Percentiles rank a stretch among this genome's conserved stretches.
Conservation (phyloP, 2,888 invertebrate species). For the Tuberolachnus salignus region DNA sequence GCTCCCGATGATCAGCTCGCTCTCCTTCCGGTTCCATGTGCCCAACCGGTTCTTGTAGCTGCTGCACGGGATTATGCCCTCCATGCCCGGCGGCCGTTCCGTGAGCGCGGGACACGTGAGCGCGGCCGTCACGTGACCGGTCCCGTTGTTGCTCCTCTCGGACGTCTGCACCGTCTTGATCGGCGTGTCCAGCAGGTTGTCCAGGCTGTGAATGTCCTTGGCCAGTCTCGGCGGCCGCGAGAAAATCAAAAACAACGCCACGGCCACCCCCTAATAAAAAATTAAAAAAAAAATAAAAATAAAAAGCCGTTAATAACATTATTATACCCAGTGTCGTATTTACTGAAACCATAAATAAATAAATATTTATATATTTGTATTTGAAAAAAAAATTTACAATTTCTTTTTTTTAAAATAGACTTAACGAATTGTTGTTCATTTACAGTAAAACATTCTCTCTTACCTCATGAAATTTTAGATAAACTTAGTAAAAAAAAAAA, state of each 20-base stretch:
- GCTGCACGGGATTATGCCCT: slow-evolving; percentile 77
- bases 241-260: slow-evolving; percentile 63
- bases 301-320: too few relatives aligned
- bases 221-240: slow-evolving; percentile 62
- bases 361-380: too few relatives aligned
- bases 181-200: slow-evolving; percentile 60
- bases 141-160: slow-evolving; percentile 47
- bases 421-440: too few relatives aligned
- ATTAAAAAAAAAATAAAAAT: too few relatives aligned
- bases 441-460: too few relatives aligned
- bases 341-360: too few relatives aligned
- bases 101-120: slow-evolving; percentile 59
- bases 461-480: too few relatives aligned
- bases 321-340: too few relatives aligned
- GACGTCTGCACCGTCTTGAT: slow-evolving; percentile 49
- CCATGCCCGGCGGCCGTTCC: slow-evolving; percentile 76
- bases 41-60: slow-evolving; percentile 72
- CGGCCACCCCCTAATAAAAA: slow-evolving; percentile 62
- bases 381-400: too few relatives aligned
- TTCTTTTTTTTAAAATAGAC: too few relatives aligned
- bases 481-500: too few relatives aligned
- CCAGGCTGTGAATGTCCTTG: slow-evolving; percentile 62
- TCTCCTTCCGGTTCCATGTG: slow-evolving; percentile 64
- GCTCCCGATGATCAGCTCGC: slow-evolving; percentile 62
- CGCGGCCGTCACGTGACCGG: slow-evolving; percentile 43